Evolutionary conservation across 2,797 vertebrate species (phyloP), one percentile per base, ranked within the genome.

Genomic region (Chrysolophus pictus): DNA sequence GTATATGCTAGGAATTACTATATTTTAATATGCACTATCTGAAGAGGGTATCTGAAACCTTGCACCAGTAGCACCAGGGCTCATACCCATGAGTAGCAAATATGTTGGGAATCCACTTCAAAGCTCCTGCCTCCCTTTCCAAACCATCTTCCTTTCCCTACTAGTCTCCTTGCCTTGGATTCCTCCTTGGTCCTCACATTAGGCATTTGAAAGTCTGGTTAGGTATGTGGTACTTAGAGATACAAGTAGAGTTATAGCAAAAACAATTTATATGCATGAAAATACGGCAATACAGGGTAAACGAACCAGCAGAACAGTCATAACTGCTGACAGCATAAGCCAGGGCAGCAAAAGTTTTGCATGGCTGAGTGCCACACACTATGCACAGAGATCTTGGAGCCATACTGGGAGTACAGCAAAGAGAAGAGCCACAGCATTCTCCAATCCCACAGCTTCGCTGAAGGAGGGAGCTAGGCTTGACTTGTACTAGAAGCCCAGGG

Each of bases 381-480:
- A 6, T 3, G 10, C 18, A 12, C 29, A 6, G 0, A 22, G 33
- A 59, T 26, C 49, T 82, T 60, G 26, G 15, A 51, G 49, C 26
- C 22, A 33, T 0, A 9, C 16, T 3, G 11, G 28, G 35, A 78
- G 31, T 0, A 5, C 13, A 53, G 42, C 24, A 24, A 23, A 53
- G 13, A 44, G 49, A 64, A n/a, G 29, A 69, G 35, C 37, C 18
- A 3, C 0, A 0, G 44, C 1, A 2, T 24, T 59, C 55, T n/a
- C 18, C 14, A 33, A 7, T 28, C 70, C 56, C 15, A 3, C 10
- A 47, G 70, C 35, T 82, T 39, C 22, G 7, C 6, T 0, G 11
- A 35, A 33, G 42, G 18, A 63, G 6, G 60, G 13, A 77, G 18
- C 23, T 19, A 53, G 55, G n/a, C 29, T 33, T 10, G 17, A 9